These are phyloP conservation scores for Oncopodura yosiiana DNA, from an alignment of 1,140 invertebrate species.

Conservation along the genomic window DNA sequence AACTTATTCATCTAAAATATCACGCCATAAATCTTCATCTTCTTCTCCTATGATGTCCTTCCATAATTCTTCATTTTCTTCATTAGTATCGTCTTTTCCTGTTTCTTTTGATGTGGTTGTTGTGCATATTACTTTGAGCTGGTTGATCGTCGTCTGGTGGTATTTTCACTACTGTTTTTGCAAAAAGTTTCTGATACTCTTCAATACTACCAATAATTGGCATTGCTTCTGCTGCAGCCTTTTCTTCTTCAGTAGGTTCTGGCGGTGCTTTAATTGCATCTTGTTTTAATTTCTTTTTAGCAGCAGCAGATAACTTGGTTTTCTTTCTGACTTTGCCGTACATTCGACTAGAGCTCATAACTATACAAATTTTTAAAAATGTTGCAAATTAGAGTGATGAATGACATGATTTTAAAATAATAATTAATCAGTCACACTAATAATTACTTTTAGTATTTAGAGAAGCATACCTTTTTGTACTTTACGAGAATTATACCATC, in stretches of 20 bases:
- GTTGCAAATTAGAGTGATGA: too few species aligned
- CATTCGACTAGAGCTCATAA: conserved; percentile 37
- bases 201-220: conserved; percentile 38
- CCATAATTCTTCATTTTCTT: neutral
- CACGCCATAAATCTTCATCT: conserved; percentile 26
- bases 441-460: too few species aligned
- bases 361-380: too few species aligned
- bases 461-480: too few species aligned
- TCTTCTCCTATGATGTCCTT: conserved; percentile 14
- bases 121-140: neutral
- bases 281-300: conserved; percentile 2
- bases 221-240: neutral
- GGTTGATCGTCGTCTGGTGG: neutral
- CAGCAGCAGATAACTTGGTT: conserved; percentile 12
- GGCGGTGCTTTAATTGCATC: conserved; percentile 3
- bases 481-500: conserved; percentile 38
- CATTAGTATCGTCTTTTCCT: neutral
- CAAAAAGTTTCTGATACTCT: conserved; percentile 37
- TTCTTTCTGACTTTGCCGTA: conserved; percentile 36
- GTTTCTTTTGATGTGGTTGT: neutral
- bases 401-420: too few species aligned
- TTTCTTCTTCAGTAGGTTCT: conserved; percentile 7
- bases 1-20: too few species aligned
- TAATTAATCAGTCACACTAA: too few species aligned
- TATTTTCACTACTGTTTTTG: conserved; percentile 30